Evolutionary conservation across 1,140 invertebrate genomes (phyloP).

Genomic region (Meloidogyne floridensis): DNA sequence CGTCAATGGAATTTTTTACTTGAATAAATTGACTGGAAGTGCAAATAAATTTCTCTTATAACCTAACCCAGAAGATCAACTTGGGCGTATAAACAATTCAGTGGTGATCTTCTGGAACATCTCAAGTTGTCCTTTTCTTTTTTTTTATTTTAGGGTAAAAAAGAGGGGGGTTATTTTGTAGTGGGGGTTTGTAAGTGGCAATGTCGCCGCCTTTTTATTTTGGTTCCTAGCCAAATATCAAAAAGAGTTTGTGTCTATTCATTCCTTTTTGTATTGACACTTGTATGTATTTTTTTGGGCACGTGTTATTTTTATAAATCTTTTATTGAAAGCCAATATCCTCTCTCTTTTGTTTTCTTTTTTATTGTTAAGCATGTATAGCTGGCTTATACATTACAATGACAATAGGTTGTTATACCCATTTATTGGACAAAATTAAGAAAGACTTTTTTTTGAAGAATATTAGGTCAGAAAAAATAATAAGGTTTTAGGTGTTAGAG

Average conservation of each 20-base stretch:
- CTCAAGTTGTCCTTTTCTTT: background rate
- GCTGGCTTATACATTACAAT: no score
- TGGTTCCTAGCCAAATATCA: slow-evolving; percentile 9
- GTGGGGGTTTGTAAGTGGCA: background rate
- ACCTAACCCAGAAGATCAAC: no score
- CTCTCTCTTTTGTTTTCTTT: background rate
- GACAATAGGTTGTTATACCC: no score
- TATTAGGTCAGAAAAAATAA: no score
- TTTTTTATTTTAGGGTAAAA: background rate
- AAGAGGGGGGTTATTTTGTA: no score
- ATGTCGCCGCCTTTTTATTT: slow-evolving; percentile 9
- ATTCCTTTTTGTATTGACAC: background rate
- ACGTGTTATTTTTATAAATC: background rate
- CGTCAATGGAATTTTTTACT: no score
- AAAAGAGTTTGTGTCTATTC: background rate
- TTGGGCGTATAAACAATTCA: no score
- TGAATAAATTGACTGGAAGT: no score
- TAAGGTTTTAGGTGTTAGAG: no score
- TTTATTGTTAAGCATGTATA: background rate
- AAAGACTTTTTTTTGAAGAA: no score
- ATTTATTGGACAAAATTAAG: no score
- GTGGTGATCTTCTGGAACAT: background rate
- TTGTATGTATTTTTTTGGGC: background rate
- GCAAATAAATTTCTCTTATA: no score
- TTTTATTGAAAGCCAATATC: background rate